phyloP scores from a whole-genome alignment of 1,140 invertebrate genomes.

The Lutraria rhynchaena region DNA sequence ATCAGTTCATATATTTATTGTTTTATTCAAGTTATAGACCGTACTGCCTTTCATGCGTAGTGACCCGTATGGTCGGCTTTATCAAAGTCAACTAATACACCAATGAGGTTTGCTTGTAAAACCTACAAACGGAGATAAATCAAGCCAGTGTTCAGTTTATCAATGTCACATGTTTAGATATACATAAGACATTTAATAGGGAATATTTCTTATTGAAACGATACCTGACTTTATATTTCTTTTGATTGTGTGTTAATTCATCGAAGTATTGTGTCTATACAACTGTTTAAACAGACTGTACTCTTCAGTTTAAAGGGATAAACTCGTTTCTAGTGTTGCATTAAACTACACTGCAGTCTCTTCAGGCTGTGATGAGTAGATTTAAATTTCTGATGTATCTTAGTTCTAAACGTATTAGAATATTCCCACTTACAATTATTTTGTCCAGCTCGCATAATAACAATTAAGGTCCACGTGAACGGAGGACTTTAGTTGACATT shows the following conservation, averaged over 20 bases:
- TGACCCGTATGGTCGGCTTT: slow-evolving; percentile 2
- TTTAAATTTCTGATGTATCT: too few relatives aligned
- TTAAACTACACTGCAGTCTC: too few relatives aligned
- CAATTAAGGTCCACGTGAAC: too few relatives aligned
- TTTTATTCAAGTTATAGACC: background rate
- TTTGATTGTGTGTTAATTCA: slow-evolving; percentile 24
- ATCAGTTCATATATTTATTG: slow-evolving; percentile 11
- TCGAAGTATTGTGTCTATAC: background rate
- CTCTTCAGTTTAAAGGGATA: slow-evolving; percentile 13
- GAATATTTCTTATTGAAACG: slow-evolving; percentile 23
- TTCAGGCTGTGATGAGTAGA: too few relatives aligned
- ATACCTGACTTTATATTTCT: slow-evolving; percentile 6
- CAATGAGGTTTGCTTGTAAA: too few relatives aligned
- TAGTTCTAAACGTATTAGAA: too few relatives aligned
- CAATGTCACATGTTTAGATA: slow-evolving; percentile 18
- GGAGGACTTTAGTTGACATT: too few relatives aligned
- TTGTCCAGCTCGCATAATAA: too few relatives aligned
- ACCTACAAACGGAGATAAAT: too few relatives aligned
- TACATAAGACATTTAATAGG: slow-evolving; percentile 11
- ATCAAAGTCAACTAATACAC: slow-evolving; percentile 34
- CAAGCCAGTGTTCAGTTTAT: slow-evolving; percentile 24
- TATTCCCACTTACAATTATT: too few relatives aligned
- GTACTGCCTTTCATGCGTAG: background rate
- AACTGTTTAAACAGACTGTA: background rate
- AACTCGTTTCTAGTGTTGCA: too few relatives aligned